Conservation (phyloP, 2,113 vertebrate genomes). For the Lophochroa leadbeateri region DNA sequence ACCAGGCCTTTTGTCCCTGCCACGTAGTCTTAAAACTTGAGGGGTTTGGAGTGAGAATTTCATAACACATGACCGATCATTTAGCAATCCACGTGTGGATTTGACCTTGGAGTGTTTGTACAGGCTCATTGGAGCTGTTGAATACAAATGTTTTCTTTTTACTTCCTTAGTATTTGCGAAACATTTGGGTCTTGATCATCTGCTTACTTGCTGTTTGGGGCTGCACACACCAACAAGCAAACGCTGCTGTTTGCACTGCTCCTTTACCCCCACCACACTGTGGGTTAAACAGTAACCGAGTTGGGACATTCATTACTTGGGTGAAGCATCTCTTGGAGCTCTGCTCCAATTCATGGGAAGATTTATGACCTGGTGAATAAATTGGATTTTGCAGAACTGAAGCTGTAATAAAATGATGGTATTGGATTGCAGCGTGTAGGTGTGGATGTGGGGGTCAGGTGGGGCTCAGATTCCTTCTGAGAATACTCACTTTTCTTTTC, state of each 20-base stretch:
- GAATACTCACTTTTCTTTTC: background rate
- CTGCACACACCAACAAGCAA: background rate
- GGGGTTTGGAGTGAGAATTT: slow-evolving; percentile 19
- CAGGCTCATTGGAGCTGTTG: background rate
- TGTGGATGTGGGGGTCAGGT: background rate
- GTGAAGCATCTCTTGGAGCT: background rate
- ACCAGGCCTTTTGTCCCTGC: background rate
- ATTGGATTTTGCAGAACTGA: slow-evolving; percentile 14
- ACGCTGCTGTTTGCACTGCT: background rate
- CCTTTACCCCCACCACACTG: background rate
- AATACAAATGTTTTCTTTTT: background rate
- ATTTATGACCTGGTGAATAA: slow-evolving; percentile 28
- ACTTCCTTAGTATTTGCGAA: slow-evolving; percentile 2
- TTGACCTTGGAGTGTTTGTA: background rate
- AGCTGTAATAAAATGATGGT: slow-evolving; percentile 38
- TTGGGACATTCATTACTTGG: background rate
- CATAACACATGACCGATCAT: background rate
- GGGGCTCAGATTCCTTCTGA: background rate
- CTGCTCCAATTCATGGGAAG: background rate
- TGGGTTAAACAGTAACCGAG: background rate
- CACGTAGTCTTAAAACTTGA: background rate
- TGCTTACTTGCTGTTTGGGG: background rate
- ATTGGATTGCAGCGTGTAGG: background rate
- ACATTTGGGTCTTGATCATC: background rate
- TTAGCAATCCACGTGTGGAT: background rate